Conservation (phyloP, 2,797 vertebrate genomes). For the Falco cherrug region DNA sequence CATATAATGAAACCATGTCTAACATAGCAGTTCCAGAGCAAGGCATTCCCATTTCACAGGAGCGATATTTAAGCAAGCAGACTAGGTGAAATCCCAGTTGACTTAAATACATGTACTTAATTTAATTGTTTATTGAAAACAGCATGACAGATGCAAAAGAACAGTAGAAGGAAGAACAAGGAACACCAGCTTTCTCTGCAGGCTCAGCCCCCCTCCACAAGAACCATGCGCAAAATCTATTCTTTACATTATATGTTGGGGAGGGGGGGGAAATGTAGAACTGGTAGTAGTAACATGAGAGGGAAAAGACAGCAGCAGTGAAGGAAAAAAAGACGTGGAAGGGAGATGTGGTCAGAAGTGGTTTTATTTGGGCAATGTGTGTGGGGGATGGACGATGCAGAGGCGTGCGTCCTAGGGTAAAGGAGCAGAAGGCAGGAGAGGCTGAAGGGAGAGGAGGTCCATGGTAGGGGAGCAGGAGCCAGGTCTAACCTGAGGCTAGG, state of each 20-base stretch:
- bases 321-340: neutral
- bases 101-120: neutral
- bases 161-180: neutral
- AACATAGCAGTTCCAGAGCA: neutral
- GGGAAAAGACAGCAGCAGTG: neutral
- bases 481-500: neutral
- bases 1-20: neutral
- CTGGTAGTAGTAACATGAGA: neutral
- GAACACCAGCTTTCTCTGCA: neutral
- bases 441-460: neutral
- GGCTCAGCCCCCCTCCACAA: neutral
- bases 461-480: neutral
- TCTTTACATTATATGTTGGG: neutral
- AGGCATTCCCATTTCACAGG: neutral
- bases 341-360: neutral
- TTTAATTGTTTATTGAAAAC: constrained; percentile 13
- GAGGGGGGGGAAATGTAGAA: neutral
- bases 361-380: neutral
- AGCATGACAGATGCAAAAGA: neutral
- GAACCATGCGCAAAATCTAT: neutral
- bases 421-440: neutral
- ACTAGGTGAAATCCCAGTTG: neutral
- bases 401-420: rapidly evolving
- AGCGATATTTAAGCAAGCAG: neutral
- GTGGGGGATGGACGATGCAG: neutral